A percentile compares a stretch with the other conserved stretches of the same genome.
Conservation (phyloP, 37 sponge, comb jelly and placozoan genomes). For the Crambe crambe region DNA sequence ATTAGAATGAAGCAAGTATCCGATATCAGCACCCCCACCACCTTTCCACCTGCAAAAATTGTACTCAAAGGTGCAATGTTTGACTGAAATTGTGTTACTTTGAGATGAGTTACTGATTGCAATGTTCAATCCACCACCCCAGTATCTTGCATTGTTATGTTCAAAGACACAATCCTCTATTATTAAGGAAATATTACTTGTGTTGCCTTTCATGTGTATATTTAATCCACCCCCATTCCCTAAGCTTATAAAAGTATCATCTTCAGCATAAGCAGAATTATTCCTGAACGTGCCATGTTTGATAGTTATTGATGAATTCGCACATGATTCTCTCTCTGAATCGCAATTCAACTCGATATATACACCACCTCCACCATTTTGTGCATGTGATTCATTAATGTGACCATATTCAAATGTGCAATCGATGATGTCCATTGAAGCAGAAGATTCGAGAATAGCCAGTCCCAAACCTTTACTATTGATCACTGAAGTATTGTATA, state of each 20-base stretch:
- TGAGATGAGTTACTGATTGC: neutral
- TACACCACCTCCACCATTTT: too few species aligned
- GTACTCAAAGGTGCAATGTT: neutral
- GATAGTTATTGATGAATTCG: too few species aligned
- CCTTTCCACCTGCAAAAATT: neutral
- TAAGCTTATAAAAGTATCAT: neutral
- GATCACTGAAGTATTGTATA: too few species aligned
- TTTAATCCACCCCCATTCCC: constrained; percentile 50
- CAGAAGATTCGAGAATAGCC: too few species aligned
- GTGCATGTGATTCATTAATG: too few species aligned
- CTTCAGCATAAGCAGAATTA: too few species aligned
- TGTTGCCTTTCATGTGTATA: constrained; percentile 21
- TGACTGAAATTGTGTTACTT: neutral
- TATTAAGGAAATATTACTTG: constrained; percentile 22
- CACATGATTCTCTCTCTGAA: too few species aligned
- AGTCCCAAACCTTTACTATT: too few species aligned
- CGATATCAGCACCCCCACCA: neutral
- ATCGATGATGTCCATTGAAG: too few species aligned
- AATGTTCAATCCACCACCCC: constrained; percentile 45
- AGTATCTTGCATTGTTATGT: constrained; percentile 42
- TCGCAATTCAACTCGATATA: too few species aligned
- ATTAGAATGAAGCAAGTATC: neutral
- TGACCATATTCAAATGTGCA: too few species aligned
- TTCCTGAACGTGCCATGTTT: too few species aligned
- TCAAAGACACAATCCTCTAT: constrained; percentile 14